phyloP scores from a whole-genome alignment of 2,888 invertebrate species.

The Chrysina gloriosa region DNA sequence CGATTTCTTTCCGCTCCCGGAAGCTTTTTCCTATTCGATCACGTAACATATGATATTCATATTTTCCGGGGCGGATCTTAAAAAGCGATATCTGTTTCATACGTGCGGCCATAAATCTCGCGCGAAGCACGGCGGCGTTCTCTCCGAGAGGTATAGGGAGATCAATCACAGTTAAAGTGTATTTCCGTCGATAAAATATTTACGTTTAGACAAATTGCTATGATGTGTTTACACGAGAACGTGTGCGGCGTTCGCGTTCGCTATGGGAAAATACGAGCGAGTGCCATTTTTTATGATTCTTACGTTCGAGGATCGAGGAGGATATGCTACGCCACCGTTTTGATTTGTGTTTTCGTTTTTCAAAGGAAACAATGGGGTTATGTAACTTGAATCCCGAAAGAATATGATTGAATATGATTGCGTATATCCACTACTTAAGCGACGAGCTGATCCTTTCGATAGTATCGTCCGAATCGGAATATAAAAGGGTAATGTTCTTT shows the following conservation, averaged over 20 bases:
- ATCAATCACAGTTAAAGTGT: conserved; percentile 41
- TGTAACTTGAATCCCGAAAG: no score
- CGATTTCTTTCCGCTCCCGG: not conserved
- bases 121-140: not conserved
- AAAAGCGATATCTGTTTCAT: conserved; percentile 40
- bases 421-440: no score
- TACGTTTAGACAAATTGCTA: conserved; percentile 39
- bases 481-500: no score
- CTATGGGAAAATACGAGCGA: not conserved
- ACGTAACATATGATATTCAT: conserved; percentile 42
- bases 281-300: not conserved
- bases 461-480: no score
- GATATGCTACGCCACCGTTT: no score
- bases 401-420: no score
- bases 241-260: not conserved
- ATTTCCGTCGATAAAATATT: conserved; percentile 40
- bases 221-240: conserved; percentile 35
- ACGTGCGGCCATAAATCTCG: conserved; percentile 42
- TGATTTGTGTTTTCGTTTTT: no score
- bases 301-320: not conserved
- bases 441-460: no score
- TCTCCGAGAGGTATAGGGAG: conserved; percentile 1
- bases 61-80: conserved; percentile 38
- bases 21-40: conserved; percentile 23
- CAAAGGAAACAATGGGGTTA: no score